Percentiles rank a stretch among this genome's conserved stretches.
Evolutionary conservation across 2,113 vertebrate species (phyloP).

Genomic region (Scopus umbretta): DNA sequence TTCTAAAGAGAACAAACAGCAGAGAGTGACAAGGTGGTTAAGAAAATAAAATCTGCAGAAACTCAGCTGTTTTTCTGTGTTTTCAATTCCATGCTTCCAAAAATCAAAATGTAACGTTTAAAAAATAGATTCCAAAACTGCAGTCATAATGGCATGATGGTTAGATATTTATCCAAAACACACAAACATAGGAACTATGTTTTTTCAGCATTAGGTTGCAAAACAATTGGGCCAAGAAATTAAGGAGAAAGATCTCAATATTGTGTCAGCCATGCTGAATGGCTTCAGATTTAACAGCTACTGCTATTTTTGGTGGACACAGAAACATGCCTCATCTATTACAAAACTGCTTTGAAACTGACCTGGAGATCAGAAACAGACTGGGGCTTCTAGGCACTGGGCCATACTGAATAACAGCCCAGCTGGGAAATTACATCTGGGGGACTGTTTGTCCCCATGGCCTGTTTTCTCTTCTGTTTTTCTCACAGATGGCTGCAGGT

Average conservation of each 20-base stretch:
- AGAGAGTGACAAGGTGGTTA: conserved; percentile 33
- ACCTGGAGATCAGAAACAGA: conserved; percentile 42
- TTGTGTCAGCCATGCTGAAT: conserved; percentile 40
- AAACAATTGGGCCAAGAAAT: conserved; percentile 64
- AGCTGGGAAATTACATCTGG: conserved; percentile 52
- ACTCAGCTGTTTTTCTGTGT: neutral
- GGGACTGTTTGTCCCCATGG: conserved; percentile 36
- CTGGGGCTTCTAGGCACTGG: conserved; percentile 9
- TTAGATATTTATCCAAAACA: conserved; percentile 63
- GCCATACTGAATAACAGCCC: conserved; percentile 46
- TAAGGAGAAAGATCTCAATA: conserved; percentile 61
- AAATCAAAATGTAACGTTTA: conserved; percentile 61
- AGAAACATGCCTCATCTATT: conserved; percentile 46
- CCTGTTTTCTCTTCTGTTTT: conserved; percentile 32
- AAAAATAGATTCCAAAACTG: conserved; percentile 28
- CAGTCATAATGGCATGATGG: neutral
- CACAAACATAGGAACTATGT: conserved; percentile 65
- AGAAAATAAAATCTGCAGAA: conserved; percentile 53
- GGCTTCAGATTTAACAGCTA: conserved; percentile 52
- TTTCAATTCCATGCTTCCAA: conserved; percentile 47
- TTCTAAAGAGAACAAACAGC: neutral
- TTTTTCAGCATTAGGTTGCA: conserved; percentile 55
- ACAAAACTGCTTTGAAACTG: conserved; percentile 47
- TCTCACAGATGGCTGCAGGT: conserved; percentile 21
- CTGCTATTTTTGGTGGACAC: conserved; percentile 56